Percentiles rank a stretch among this genome's conserved stretches.
phyloP scores from a whole-genome alignment of 2,113 vertebrate species.

The Heliornis fulica region DNA sequence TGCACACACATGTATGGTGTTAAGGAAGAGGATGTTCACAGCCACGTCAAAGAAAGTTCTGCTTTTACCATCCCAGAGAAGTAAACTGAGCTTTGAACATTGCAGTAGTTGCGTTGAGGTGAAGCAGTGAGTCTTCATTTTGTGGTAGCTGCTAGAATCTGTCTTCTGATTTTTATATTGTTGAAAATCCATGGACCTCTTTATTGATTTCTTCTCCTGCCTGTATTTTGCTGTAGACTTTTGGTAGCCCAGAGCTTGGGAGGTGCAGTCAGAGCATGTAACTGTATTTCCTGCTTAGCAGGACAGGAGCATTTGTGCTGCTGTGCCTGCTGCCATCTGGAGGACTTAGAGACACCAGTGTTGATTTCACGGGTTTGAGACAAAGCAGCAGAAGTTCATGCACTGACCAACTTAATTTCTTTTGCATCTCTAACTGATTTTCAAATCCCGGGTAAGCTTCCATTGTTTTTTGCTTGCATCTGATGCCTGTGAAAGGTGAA shows the following conservation, averaged over 20 bases:
- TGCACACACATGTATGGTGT: rapidly evolving
- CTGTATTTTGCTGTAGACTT: rapidly evolving
- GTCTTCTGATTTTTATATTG: rapidly evolving
- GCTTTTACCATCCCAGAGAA: not conserved
- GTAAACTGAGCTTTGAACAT: rapidly evolving
- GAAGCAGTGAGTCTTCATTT: not conserved
- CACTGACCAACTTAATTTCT: rapidly evolving
- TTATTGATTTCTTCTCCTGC: not conserved
- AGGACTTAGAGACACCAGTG: not conserved
- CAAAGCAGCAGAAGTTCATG: rapidly evolving
- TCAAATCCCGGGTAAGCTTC: not conserved
- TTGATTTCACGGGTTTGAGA: rapidly evolving
- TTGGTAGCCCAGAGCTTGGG: not conserved
- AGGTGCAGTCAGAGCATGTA: rapidly evolving
- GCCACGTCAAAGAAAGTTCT: not conserved
- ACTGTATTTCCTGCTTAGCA: rapidly evolving
- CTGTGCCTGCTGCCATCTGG: not conserved
- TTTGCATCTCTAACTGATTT: not conserved
- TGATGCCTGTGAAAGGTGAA: not conserved
- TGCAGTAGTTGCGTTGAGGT: not conserved
- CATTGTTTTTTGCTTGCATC: not conserved
- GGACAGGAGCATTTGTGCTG: not conserved
- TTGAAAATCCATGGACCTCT: rapidly evolving
- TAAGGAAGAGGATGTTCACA: rapidly evolving
- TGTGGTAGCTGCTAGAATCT: not conserved